These are phyloP conservation scores for Andrena minutula DNA, from an alignment of 2,888 invertebrate species.

Conservation along the genomic window DNA sequence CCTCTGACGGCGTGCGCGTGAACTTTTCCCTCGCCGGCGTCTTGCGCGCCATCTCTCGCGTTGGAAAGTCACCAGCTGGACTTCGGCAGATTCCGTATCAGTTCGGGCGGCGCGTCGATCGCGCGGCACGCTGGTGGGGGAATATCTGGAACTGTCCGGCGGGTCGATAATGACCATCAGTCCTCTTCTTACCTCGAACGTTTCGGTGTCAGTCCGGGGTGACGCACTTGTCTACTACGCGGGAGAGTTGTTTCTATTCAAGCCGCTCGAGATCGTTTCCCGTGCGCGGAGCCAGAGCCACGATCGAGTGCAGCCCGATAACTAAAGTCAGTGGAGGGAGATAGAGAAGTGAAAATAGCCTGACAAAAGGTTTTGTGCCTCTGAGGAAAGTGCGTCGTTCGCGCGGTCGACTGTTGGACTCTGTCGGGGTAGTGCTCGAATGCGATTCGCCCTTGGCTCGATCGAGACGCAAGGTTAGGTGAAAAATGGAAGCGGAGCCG, in stretches of 20 bases:
- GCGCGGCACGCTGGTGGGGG: constrained; percentile 75
- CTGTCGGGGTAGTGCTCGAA: constrained; percentile 50
- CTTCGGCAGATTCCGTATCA: constrained; percentile 17
- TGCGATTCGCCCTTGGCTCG: constrained; percentile 56
- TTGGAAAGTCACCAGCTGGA: not conserved
- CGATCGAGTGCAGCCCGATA: not conserved
- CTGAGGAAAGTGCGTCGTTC: constrained; percentile 44
- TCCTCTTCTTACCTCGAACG: constrained; percentile 83
- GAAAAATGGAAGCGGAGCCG: constrained; percentile 60
- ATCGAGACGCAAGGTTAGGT: constrained; percentile 49
- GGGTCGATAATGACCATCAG: constrained; percentile 86
- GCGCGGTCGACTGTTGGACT: constrained; percentile 22
- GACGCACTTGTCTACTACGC: not conserved
- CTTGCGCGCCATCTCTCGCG: constrained; percentile 10
- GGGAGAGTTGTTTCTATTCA: not conserved
- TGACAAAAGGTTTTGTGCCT: constrained; percentile 2
- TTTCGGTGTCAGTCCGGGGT: not conserved
- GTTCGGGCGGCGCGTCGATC: not conserved
- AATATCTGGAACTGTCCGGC: constrained; percentile 71
- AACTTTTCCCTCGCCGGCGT: not conserved
- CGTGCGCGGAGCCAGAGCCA: not conserved
- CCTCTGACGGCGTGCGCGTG: not conserved
- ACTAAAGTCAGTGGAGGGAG: not conserved
- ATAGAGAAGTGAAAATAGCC: not conserved
- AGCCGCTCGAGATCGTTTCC: not conserved